Conservation (phyloP, 30 jellyfish, hydroid and myxozoan species). For the Turritopsis rubra region DNA sequence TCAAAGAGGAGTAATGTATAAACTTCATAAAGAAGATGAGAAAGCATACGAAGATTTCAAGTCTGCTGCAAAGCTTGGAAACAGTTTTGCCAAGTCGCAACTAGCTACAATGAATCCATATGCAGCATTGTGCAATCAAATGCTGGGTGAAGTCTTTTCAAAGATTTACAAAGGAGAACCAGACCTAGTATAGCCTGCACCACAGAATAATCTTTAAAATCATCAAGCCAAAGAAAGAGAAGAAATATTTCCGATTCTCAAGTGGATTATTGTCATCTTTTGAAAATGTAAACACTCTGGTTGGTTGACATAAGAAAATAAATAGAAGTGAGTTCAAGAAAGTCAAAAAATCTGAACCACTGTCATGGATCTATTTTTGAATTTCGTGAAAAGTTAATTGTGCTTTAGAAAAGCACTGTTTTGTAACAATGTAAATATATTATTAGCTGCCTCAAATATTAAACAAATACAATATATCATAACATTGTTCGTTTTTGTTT, state of each 20-base stretch:
- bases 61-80: slow-evolving; percentile 72
- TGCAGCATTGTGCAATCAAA: slow-evolving; percentile 92
- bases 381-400: not conserved
- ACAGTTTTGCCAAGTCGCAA: slow-evolving; percentile 66
- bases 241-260: too few relatives aligned
- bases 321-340: not conserved
- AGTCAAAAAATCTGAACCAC: not conserved
- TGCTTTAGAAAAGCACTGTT: not conserved
- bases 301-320: not conserved
- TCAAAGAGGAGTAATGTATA: slow-evolving; percentile 70
- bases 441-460: too few relatives aligned
- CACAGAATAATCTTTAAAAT: not conserved
- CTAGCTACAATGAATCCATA: slow-evolving; percentile 68
- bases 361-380: not conserved
- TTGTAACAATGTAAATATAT: too few relatives aligned
- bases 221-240: too few relatives aligned
- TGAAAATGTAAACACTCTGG: not conserved
- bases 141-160: slow-evolving; percentile 66
- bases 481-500: not conserved
- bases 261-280: not conserved
- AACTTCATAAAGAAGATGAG: slow-evolving; percentile 55
- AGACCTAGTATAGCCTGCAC: not conserved
- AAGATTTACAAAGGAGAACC: slow-evolving; percentile 36
- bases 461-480: too few relatives aligned
- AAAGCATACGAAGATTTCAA: slow-evolving; percentile 61